Base-by-base conservation (phyloP, 2,113 vertebrate species). In the Oceanodroma tethys region DNA sequence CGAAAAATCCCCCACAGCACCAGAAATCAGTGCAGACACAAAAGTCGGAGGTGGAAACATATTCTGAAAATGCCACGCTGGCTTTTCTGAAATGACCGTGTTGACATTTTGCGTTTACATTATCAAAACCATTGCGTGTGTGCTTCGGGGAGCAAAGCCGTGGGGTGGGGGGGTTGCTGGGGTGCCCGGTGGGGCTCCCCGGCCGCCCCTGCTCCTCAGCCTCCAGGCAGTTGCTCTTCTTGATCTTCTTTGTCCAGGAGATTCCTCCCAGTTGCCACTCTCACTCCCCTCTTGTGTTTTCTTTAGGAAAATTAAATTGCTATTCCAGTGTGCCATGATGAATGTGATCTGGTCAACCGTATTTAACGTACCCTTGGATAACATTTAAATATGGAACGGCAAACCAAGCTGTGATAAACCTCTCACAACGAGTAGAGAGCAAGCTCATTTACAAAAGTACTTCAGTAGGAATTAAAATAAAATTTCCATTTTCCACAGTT, bases 391-490 rank as follows among this genome's bases (percentile, higher is more conserved):
- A 40, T 10, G 45, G 21, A 78, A 47, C 16, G 8, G 86, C 82
- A 86, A 83, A 81, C n/a, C 72, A 32, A 84, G 63, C 87, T 48
- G 72, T 72, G 79, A 87, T 84, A 43, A 93, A 58, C 68, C 79
- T 88, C 91, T 94, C 95, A 13, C 47, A 58, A 21, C 8, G 66
- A 93, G 81, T 48, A 0, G 2, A 96, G 67, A 91, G 74, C 79
- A 81, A 70, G 38, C 87, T 97, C 92, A 62, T 95, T 97, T 96
- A 47, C 90, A 26, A 42, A 93, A 93, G 60, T n/a, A n/a, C 76
- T 97, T 93, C 40, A 40, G 52, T 29, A 90, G 96, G 88, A 94
- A 96, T 96, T 90, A 93, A 93, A 96, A 86, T 75, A 74, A 86
- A 95, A 95, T 91, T 42, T 76, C 91, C 86, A 82, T 96, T 96